These are phyloP conservation scores for Ptyas mucosa DNA, from an alignment of 2,113 vertebrate genomes.

Conservation along the genomic window DNA sequence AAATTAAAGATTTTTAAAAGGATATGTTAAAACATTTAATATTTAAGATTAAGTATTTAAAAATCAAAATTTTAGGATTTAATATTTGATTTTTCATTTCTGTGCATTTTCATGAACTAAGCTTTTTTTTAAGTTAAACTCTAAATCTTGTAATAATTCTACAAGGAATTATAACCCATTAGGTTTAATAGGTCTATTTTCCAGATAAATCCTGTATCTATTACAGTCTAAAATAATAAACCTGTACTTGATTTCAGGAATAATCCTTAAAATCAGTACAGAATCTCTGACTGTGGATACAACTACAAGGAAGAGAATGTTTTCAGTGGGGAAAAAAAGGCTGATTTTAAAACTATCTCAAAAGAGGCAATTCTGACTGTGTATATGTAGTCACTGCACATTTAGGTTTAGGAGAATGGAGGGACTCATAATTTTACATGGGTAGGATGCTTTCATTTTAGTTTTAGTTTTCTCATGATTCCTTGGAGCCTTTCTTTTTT, in stretches of 20 bases:
- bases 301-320: background rate
- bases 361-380: background rate
- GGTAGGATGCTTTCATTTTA: background rate
- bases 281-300: background rate
- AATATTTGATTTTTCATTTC: background rate
- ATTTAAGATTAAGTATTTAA: background rate
- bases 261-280: background rate
- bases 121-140: background rate
- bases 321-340: background rate
- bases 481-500: background rate
- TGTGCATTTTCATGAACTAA: background rate
- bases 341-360: background rate
- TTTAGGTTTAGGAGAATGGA: background rate
- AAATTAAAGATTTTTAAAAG: slow-evolving; percentile 25
- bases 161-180: background rate
- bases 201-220: background rate
- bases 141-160: background rate
- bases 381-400: background rate
- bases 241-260: background rate
- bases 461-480: background rate
- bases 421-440: background rate
- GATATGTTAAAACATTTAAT: background rate
- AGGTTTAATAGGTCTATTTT: background rate
- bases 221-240: background rate
- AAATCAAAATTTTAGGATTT: background rate